Percentiles rank a stretch among this genome's conserved stretches.
These are phyloP conservation scores for Hemaris fuciformis DNA, from an alignment of 2,888 invertebrate genomes.

Conservation along the genomic window DNA sequence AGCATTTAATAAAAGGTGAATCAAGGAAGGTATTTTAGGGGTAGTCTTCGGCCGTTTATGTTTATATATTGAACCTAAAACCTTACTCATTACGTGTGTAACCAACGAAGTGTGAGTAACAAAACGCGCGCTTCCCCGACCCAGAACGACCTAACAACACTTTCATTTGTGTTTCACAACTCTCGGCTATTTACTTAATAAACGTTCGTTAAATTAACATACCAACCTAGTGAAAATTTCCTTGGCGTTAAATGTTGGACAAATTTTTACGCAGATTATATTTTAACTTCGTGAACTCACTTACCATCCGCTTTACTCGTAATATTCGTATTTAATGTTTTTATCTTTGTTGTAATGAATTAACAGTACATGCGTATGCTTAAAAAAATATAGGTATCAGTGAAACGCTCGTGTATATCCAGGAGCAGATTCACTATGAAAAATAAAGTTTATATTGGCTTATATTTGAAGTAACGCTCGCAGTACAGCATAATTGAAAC, in stretches of 20 bases:
- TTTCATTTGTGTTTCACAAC: conserved; percentile 48
- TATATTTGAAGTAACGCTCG: not conserved
- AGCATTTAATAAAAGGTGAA: conserved; percentile 43
- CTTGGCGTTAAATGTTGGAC: conserved; percentile 29
- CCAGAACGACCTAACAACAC: conserved; percentile 43
- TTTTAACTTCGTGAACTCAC: not conserved
- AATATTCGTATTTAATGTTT: not conserved
- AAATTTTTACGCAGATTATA: not conserved
- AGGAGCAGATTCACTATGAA: not conserved
- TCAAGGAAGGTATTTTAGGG: conserved; percentile 33
- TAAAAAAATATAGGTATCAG: not conserved
- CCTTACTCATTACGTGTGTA: conserved; percentile 24
- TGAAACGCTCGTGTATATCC: not conserved
- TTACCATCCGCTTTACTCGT: not conserved
- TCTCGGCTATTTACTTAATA: conserved; percentile 52
- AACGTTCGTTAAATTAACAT: conserved; percentile 53
- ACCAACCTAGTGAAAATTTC: conserved; percentile 40
- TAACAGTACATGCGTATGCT: not conserved
- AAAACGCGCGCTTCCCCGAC: conserved; percentile 31
- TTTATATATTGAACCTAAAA: conserved; percentile 38
- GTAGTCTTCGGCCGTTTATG: conserved; percentile 34
- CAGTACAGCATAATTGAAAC: not conserved
- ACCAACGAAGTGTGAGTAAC: conserved; percentile 41
- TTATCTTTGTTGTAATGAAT: not conserved
- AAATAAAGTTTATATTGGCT: not conserved